Evolutionary conservation across 2,797 vertebrate species (phyloP).

Genomic region (Sebastiscus tertius): DNA sequence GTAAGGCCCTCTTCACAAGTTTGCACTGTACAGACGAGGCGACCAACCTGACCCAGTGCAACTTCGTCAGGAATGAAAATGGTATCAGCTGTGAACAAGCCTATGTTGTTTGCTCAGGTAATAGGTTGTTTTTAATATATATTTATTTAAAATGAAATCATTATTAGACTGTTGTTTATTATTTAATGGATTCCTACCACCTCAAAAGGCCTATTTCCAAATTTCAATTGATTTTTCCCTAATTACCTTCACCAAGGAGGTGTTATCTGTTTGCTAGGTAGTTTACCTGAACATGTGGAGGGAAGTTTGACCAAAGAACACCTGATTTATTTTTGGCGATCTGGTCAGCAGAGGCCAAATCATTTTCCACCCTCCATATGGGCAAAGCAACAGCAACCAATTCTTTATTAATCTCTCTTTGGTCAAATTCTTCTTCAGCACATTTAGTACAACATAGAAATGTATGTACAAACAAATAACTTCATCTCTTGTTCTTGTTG

Average conservation of each 20-base stretch:
- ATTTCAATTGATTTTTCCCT: neutral
- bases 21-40: fast-evolving
- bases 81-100: fast-evolving
- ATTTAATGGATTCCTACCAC: neutral
- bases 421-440: neutral
- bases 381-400: neutral
- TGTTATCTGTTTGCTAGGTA: neutral
- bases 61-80: neutral
- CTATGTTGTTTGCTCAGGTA: conserved; percentile 75
- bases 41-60: conserved; percentile 18
- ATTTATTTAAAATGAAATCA: neutral
- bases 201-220: neutral
- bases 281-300: neutral
- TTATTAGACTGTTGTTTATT: neutral
- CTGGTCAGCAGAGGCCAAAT: neutral
- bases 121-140: neutral
- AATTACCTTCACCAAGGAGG: neutral
- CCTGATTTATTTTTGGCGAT: neutral
- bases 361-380: neutral
- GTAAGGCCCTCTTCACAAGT: neutral
- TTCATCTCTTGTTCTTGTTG: neutral
- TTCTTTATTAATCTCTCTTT: neutral
- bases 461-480: neutral
- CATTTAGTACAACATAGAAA: neutral
- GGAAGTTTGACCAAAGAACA: neutral